A percentile compares a stretch with the other conserved stretches of the same genome.
Conservation (phyloP, 2,888 invertebrate genomes). For the Agrilus cyanescens region DNA sequence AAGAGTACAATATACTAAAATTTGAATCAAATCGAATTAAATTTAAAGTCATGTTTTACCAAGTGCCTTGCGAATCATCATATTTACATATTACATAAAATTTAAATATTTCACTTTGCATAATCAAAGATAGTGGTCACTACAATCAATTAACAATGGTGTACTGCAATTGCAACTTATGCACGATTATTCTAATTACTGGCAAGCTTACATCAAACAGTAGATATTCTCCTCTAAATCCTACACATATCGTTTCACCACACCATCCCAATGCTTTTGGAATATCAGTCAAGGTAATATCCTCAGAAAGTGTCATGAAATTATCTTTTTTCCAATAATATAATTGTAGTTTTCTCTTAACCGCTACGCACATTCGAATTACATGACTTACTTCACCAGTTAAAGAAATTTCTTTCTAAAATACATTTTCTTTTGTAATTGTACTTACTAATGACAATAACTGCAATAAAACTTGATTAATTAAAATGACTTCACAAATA, state of each 20-base stretch:
- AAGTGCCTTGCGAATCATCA: too few relatives aligned
- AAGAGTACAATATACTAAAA: too few relatives aligned
- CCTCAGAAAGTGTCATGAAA: slow-evolving; percentile 59
- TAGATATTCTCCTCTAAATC: slow-evolving; percentile 73
- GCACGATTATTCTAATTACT: too few relatives aligned
- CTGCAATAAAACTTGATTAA: too few relatives aligned
- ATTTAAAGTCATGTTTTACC: too few relatives aligned
- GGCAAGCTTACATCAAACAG: slow-evolving; percentile 53
- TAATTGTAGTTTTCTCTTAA: slow-evolving; percentile 71
- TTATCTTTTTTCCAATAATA: slow-evolving; percentile 82
- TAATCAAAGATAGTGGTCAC: too few relatives aligned
- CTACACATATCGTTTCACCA: slow-evolving; percentile 73
- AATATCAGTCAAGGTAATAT: slow-evolving; percentile 67
- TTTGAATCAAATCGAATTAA: too few relatives aligned
- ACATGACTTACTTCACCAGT: slow-evolving; percentile 67
- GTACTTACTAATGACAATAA: too few relatives aligned
- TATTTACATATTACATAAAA: too few relatives aligned
- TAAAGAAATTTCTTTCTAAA: slow-evolving; percentile 43
- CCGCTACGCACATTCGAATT: slow-evolving; percentile 80
- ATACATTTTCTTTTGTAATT: slow-evolving; percentile 1
- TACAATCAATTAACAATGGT: too few relatives aligned
- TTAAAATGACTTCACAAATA: too few relatives aligned
- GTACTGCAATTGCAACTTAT: too few relatives aligned
- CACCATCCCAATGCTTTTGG: slow-evolving; percentile 76
- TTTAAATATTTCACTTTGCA: not conserved